These are phyloP conservation scores for Glaucidium brasilianum DNA, from an alignment of 2,113 vertebrate species.

Conservation along the genomic window DNA sequence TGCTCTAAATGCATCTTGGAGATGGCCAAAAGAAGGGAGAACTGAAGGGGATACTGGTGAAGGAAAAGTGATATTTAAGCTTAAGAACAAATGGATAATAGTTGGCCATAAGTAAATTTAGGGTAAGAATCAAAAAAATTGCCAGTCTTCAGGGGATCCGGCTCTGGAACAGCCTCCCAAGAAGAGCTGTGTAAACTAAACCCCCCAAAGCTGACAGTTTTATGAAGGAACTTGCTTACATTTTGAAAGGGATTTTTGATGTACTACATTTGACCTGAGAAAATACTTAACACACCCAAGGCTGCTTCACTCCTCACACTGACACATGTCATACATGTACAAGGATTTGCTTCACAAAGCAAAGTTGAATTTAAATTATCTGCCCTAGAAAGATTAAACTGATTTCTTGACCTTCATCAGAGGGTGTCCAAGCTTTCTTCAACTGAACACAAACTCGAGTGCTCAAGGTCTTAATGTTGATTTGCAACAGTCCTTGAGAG, in stretches of 20 bases:
- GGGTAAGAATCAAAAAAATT: background rate
- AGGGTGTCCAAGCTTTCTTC: background rate
- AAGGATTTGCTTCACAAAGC: background rate
- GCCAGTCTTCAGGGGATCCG: background rate
- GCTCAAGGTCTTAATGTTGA: background rate
- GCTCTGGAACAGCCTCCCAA: background rate
- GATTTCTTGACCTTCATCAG: background rate
- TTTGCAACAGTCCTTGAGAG: background rate
- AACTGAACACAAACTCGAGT: background rate
- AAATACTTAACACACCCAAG: background rate
- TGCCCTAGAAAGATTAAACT: background rate
- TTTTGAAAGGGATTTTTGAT: background rate
- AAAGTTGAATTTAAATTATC: background rate
- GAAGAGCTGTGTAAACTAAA: background rate
- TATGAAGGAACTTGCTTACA: background rate
- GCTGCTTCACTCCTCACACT: background rate
- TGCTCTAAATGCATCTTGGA: background rate
- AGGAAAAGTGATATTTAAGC: background rate
- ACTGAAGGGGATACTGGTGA: accelerated
- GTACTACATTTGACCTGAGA: background rate
- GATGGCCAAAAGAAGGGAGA: background rate
- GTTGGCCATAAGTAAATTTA: background rate
- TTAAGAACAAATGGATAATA: background rate
- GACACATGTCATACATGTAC: accelerated
- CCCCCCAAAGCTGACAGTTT: background rate